Evolutionary conservation across 2,888 invertebrate genomes (phyloP).

Genomic region (Ceratothoa steindachneri): DNA sequence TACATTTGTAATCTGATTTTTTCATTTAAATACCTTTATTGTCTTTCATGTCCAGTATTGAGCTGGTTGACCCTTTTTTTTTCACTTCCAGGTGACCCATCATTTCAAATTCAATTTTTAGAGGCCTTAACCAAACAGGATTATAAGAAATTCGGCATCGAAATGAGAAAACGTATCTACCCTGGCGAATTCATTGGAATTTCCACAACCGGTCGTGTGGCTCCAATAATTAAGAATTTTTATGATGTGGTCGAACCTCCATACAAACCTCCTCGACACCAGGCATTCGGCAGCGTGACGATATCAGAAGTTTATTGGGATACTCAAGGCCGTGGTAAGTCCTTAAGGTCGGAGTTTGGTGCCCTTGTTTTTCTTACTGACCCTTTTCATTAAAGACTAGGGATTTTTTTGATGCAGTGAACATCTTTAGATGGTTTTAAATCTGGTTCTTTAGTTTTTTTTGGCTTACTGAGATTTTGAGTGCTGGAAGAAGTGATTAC

Average conservation of each 20-base stretch:
- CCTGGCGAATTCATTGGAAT: constrained; percentile 8
- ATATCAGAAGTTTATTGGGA: constrained; percentile 43
- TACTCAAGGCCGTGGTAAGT: constrained; percentile 32
- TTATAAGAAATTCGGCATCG: constrained; percentile 25
- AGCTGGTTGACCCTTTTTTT: no score
- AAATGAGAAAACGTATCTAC: background rate
- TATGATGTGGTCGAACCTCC: constrained; percentile 31
- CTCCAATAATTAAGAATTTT: constrained; percentile 31
- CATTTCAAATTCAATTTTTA: constrained; percentile 25
- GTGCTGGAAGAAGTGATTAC: no score
- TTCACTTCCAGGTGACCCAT: constrained; percentile 34
- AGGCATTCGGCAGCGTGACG: background rate
- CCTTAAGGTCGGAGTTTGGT: background rate
- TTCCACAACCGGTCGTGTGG: constrained; percentile 25
- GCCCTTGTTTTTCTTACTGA: background rate
- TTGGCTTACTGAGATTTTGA: no score
- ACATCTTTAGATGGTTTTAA: no score
- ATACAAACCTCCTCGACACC: background rate
- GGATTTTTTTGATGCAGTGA: no score
- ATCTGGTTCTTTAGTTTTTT: no score
- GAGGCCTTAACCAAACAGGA: constrained; percentile 29
- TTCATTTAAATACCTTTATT: no score
- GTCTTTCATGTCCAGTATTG: no score
- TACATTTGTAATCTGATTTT: no score
- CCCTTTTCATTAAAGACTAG: no score